These are phyloP conservation scores for Prorops nasuta DNA, from an alignment of 1,140 invertebrate species.

Conservation along the genomic window DNA sequence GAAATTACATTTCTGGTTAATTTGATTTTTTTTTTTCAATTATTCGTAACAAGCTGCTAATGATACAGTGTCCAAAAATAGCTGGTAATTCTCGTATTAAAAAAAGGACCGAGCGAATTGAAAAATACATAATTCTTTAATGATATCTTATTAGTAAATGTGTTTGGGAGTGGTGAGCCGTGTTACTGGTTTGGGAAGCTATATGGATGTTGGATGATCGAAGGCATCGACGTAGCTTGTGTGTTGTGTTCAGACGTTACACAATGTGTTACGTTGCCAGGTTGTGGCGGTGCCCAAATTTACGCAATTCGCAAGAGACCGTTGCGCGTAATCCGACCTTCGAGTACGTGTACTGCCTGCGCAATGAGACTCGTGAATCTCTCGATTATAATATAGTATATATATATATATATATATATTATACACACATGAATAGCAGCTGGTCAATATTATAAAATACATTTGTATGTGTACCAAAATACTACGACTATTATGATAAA, in stretches of 20 bases:
- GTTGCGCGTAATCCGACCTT: constrained; percentile 18
- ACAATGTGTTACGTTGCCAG: constrained; percentile 15
- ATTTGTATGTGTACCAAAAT: no score
- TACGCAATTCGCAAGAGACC: neutral
- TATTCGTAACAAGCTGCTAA: no score
- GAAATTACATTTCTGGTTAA: no score
- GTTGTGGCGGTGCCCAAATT: constrained; percentile 8
- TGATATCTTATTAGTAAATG: no score
- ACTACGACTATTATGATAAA: neutral
- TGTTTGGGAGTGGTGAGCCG: no score
- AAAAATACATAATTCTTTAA: no score
- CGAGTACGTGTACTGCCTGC: constrained; percentile 8
- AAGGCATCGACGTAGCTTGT: neutral
- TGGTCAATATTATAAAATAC: neutral
- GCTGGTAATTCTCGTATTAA: no score
- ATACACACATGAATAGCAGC: neutral
- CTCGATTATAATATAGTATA: neutral
- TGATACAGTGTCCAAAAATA: no score
- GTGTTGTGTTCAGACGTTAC: constrained; percentile 6
- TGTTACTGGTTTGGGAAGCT: neutral
- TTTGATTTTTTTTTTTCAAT: no score
- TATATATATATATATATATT: no score
- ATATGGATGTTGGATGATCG: neutral
- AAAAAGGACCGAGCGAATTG: no score
- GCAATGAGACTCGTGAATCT: neutral